Conservation (phyloP, 1,140 invertebrate genomes). For the Brachionus angularis region DNA sequence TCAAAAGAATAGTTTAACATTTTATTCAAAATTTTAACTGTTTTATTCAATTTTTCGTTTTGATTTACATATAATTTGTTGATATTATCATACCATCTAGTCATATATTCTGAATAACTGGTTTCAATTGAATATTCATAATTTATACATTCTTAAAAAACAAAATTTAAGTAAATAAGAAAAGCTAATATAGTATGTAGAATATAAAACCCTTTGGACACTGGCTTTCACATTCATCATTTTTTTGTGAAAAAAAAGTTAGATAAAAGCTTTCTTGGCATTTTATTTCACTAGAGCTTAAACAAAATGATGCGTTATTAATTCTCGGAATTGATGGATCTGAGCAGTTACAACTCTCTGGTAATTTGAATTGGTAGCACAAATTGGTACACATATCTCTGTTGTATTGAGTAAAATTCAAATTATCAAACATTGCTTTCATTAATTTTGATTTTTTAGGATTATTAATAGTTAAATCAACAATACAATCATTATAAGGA, state of each 20-base stretch:
- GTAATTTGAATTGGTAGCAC: not conserved
- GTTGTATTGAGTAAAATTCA: not conserved
- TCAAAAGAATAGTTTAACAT: not conserved
- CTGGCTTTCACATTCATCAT: not conserved
- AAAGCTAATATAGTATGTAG: not conserved
- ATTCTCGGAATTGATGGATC: conserved; percentile 22
- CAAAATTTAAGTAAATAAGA: not conserved
- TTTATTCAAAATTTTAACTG: not conserved
- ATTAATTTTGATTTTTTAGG: not conserved
- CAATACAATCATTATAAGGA: conserved; percentile 3
- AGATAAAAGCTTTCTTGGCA: conserved; percentile 3
- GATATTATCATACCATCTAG: conserved; percentile 3
- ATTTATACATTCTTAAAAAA: not conserved
- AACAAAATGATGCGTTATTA: not conserved
- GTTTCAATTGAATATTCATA: not conserved
- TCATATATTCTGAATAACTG: conserved; percentile 1
- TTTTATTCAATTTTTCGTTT: not conserved
- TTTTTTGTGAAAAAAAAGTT: not conserved
- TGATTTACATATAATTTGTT: not conserved
- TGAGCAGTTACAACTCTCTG: conserved; percentile 1
- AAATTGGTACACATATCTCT: not conserved
- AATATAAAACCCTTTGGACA: not conserved
- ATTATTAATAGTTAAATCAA: not conserved
- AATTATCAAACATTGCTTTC: conserved; percentile 6
- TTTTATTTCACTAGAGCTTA: not conserved